Conservation (phyloP, 2,888 invertebrate species). For the Epinotia demarniana region DNA sequence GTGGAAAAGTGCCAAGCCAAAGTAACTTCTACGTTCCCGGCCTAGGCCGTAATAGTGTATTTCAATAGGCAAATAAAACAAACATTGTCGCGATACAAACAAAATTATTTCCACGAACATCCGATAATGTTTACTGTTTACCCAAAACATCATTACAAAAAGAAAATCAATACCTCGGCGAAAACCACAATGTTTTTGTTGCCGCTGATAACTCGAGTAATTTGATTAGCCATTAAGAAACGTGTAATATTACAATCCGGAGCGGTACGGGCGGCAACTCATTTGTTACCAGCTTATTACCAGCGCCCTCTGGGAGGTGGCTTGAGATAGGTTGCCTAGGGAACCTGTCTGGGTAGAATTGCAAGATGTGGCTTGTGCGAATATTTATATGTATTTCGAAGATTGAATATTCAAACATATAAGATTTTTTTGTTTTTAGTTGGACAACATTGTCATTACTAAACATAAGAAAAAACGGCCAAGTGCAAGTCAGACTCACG, state of each 20-base stretch:
- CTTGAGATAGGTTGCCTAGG: conserved; percentile 61
- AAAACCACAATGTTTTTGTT: conserved; percentile 15
- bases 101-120: background rate
- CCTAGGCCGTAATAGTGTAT: background rate
- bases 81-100: background rate
- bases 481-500: too few species aligned
- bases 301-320: conserved; percentile 54
- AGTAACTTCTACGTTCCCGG: background rate
- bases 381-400: background rate
- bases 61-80: background rate
- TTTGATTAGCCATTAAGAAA: conserved; percentile 45
- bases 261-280: conserved; percentile 56
- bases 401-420: background rate
- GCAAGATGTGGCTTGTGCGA: conserved; percentile 14
- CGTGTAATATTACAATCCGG: conserved; percentile 45
- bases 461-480: too few species aligned
- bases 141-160: background rate
- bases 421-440: too few species aligned
- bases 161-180: conserved; percentile 1
- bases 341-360: conserved; percentile 46
- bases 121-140: background rate
- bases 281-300: conserved; percentile 74
- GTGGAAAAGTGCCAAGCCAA: background rate
- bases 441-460: too few species aligned
- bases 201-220: conserved; percentile 25